These are phyloP conservation scores for Herpetotheres cachinnans DNA, from an alignment of 2,113 vertebrate species.

Conservation along the genomic window DNA sequence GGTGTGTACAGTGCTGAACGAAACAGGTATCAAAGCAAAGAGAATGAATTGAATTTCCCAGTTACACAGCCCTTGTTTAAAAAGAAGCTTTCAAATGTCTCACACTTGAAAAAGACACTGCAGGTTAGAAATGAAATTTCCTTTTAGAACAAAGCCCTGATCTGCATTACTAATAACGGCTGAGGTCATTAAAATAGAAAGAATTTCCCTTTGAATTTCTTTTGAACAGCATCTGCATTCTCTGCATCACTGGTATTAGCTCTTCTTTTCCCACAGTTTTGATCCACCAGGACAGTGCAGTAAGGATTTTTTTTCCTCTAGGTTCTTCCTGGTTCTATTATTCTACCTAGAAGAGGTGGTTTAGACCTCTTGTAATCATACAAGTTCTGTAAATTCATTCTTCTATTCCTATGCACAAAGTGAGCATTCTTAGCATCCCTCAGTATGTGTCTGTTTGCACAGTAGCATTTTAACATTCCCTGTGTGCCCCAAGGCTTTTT, in stretches of 20 bases:
- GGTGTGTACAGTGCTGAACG: neutral
- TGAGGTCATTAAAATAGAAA: neutral
- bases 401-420: neutral
- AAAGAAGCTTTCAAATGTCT: neutral
- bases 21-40: neutral
- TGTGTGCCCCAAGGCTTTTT: neutral
- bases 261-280: neutral
- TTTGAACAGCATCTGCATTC: neutral
- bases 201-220: slow-evolving; percentile 15
- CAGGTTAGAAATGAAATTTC: slow-evolving; percentile 4
- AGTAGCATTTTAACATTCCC: neutral
- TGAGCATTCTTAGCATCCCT: neutral
- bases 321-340: neutral
- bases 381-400: neutral
- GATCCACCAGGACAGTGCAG: neutral
- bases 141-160: slow-evolving; percentile 25
- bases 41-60: neutral
- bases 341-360: neutral
- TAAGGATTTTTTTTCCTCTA: neutral
- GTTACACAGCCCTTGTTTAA: neutral
- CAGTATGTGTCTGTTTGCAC: neutral
- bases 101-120: neutral
- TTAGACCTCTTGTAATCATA: neutral
- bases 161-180: slow-evolving; percentile 37
- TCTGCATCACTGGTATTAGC: neutral